A percentile compares a stretch with the other conserved stretches of the same genome.
Conservation (phyloP, 1,140 invertebrate species). For the Philopotamus ludificatus region DNA sequence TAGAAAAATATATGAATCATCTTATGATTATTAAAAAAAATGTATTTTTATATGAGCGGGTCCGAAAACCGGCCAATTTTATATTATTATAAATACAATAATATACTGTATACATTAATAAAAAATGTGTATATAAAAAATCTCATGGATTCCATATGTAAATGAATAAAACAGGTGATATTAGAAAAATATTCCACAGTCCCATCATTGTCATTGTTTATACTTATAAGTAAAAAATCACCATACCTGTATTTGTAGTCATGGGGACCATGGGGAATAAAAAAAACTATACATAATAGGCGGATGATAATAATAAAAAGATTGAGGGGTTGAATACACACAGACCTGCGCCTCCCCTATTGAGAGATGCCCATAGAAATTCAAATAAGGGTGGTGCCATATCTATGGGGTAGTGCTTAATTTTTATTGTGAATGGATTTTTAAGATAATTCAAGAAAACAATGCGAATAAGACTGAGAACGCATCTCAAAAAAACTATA, state of each 20-base stretch:
- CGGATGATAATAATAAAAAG: slow-evolving; percentile 1
- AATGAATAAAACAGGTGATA: slow-evolving; percentile 25
- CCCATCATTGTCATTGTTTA: slow-evolving; percentile 25
- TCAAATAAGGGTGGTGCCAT: too few species aligned
- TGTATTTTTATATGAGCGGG: too few species aligned
- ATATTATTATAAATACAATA: too few species aligned
- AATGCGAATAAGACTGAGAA: too few species aligned
- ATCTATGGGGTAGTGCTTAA: too few species aligned
- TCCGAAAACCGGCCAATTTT: too few species aligned
- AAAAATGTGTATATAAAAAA: slow-evolving; percentile 3
- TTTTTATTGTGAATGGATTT: too few species aligned
- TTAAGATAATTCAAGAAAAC: too few species aligned
- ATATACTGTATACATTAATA: too few species aligned
- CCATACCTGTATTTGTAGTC: slow-evolving; percentile 14
- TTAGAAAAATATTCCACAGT: slow-evolving; percentile 8
- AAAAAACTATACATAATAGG: slow-evolving; percentile 22
- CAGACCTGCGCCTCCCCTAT: slow-evolving; percentile 6
- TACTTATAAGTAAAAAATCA: slow-evolving; percentile 7
- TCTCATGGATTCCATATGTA: slow-evolving; percentile 9
- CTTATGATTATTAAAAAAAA: too few species aligned
- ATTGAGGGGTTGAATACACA: slow-evolving; percentile 12
- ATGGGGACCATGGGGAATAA: background rate
- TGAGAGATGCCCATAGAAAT: slow-evolving; percentile 12
- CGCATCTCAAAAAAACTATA: too few species aligned
- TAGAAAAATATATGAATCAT: too few species aligned